phyloP scores from a whole-genome alignment of 2,797 vertebrate genomes.

The Nothura maculosa region DNA sequence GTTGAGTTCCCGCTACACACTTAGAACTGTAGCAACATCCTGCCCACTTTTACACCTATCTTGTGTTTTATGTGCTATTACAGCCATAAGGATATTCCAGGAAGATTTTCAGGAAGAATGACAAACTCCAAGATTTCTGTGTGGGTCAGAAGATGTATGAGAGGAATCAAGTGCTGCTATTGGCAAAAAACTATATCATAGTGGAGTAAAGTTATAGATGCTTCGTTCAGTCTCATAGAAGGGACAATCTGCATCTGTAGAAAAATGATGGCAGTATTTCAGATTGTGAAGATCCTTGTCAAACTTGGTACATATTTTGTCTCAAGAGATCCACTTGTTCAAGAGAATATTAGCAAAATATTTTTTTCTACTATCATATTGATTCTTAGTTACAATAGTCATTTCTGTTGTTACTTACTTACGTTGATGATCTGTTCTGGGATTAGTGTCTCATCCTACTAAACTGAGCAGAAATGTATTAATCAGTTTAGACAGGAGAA shows the following conservation, averaged over 20 bases:
- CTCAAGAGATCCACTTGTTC: background rate
- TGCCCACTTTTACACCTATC: background rate
- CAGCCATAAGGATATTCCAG: fast-evolving
- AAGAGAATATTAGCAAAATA: background rate
- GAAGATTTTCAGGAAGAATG: background rate
- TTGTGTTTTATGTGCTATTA: background rate
- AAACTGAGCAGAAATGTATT: background rate
- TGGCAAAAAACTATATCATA: background rate
- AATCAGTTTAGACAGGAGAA: background rate
- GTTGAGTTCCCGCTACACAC: fast-evolving
- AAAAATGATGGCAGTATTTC: background rate
- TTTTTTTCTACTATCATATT: background rate
- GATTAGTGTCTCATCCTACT: background rate
- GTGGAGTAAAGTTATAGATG: background rate
- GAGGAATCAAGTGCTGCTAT: background rate
- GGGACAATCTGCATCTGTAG: background rate
- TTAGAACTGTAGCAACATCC: background rate
- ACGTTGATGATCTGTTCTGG: background rate
- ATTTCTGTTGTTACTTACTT: background rate
- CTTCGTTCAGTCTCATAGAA: background rate
- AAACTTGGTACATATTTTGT: background rate
- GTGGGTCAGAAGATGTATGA: background rate
- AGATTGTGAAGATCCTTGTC: background rate
- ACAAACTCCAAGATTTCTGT: background rate
- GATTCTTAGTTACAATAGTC: background rate